A percentile compares a stretch with the other conserved stretches of the same genome.
Evolutionary conservation across 2,888 invertebrate genomes (phyloP).

Genomic region (Dioctria linearis): DNA sequence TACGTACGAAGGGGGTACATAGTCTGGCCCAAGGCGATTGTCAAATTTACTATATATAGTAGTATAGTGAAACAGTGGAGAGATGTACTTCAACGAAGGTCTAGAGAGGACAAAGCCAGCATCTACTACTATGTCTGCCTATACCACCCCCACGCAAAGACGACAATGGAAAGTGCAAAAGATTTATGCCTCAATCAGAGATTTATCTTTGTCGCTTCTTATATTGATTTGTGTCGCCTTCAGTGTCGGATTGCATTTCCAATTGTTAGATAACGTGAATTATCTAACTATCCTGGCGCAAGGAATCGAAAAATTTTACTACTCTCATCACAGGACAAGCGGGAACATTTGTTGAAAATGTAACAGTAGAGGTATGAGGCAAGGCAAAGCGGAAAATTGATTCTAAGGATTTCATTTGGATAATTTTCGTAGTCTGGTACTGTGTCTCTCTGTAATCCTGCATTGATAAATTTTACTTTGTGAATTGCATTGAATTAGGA

Average conservation of each 20-base stretch:
- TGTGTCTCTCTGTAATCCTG: background rate
- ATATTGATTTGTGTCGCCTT: conserved; percentile 56
- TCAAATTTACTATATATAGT: conserved; percentile 20
- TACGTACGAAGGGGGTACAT: background rate
- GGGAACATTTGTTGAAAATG: background rate
- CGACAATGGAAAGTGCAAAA: conserved; percentile 50
- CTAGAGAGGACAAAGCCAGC: conserved; percentile 26
- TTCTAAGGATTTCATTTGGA: conserved; percentile 11
- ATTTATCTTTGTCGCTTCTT: conserved; percentile 54
- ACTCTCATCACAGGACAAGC: conserved; percentile 31
- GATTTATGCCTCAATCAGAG: conserved; percentile 56
- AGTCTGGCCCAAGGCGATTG: background rate
- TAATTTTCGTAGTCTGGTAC: background rate
- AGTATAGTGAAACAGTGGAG: background rate
- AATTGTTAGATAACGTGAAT: conserved; percentile 54
- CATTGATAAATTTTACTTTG: background rate
- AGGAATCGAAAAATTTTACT: conserved; percentile 30
- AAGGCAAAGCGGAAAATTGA: conserved; percentile 48
- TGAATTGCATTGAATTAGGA: background rate
- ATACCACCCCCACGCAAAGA: conserved; percentile 10
- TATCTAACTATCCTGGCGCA: conserved; percentile 36
- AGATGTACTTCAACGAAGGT: background rate
- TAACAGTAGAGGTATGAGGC: conserved; percentile 4
- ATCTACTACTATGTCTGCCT: no score
- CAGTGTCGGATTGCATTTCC: conserved; percentile 52